Percentiles rank a stretch among this genome's conserved stretches.
phyloP scores from a whole-genome alignment of 2,797 vertebrate genomes.

The Benthosema pterotum region DNA sequence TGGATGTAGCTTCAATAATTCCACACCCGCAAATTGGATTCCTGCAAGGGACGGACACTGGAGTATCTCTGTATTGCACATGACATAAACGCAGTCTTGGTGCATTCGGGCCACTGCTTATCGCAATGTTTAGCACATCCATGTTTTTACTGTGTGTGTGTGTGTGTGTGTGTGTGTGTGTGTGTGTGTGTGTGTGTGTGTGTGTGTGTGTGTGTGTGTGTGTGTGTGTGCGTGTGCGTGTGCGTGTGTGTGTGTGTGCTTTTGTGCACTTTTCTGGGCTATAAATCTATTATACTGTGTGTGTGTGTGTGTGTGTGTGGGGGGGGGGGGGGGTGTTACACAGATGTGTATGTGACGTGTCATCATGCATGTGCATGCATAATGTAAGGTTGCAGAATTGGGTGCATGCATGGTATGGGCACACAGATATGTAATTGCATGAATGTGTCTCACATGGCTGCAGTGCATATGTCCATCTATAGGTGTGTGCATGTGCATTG shows the following conservation, averaged over 20 bases:
- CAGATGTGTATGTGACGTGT: neutral
- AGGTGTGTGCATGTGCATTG: too few species aligned
- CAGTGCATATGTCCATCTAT: too few species aligned
- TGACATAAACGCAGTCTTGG: constrained; percentile 47
- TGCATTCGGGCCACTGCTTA: neutral
- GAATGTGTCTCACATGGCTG: too few species aligned
- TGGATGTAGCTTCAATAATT: constrained; percentile 2
- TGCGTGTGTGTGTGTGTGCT: neutral
- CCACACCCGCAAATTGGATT: constrained; percentile 71
- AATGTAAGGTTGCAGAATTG: neutral
- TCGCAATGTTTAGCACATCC: too few species aligned
- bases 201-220: neutral
- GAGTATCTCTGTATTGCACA: constrained; percentile 58
- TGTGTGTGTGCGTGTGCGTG: neutral
- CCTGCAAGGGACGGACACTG: constrained; percentile 52
- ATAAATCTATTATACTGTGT: too few species aligned
- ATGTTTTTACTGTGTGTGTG: neutral
- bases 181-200: neutral
- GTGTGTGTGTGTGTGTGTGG: neutral
- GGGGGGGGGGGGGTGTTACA: too few species aligned
- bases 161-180: neutral
- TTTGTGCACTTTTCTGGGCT: neutral
- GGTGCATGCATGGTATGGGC: neutral
- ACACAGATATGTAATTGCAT: too few species aligned
- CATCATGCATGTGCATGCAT: neutral